A percentile compares a stretch with the other conserved stretches of the same genome.
Evolutionary conservation across 2,113 vertebrate genomes (phyloP).

Genomic region (Sciurus niger): DNA sequence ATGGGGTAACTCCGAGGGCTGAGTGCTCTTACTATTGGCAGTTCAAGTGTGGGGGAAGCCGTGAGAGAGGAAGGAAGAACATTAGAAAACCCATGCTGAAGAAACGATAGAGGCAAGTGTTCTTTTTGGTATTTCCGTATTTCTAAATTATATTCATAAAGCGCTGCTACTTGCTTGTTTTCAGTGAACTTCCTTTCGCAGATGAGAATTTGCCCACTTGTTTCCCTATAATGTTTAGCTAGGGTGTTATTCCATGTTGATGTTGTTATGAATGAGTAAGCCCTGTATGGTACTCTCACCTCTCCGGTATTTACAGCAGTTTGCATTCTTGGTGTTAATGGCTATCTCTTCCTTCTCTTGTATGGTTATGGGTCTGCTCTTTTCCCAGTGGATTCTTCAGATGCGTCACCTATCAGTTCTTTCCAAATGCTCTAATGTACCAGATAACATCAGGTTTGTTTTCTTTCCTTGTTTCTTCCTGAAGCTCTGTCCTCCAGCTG

Average conservation of each 20-base stretch:
- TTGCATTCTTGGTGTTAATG: background rate
- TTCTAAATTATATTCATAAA: background rate
- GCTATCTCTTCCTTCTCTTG: background rate
- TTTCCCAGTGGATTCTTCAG: background rate
- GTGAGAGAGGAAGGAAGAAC: background rate
- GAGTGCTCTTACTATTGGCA: background rate
- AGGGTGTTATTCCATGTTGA: background rate
- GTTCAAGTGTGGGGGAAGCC: background rate
- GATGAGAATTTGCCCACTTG: background rate
- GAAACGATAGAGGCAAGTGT: background rate
- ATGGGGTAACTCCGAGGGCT: background rate
- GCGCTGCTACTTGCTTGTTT: background rate
- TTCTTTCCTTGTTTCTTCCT: background rate
- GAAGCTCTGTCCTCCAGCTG: background rate
- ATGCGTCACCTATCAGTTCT: background rate
- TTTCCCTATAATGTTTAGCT: background rate
- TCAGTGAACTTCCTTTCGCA: background rate
- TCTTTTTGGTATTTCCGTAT: constrained; percentile 7
- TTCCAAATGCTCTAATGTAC: background rate
- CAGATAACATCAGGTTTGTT: background rate
- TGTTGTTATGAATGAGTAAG: background rate
- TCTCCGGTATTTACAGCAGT: background rate
- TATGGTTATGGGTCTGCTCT: background rate
- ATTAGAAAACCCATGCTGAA: background rate
- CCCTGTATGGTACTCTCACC: background rate